Conservation (phyloP, 2,113 vertebrate genomes). For the Eubucco bourcierii region DNA sequence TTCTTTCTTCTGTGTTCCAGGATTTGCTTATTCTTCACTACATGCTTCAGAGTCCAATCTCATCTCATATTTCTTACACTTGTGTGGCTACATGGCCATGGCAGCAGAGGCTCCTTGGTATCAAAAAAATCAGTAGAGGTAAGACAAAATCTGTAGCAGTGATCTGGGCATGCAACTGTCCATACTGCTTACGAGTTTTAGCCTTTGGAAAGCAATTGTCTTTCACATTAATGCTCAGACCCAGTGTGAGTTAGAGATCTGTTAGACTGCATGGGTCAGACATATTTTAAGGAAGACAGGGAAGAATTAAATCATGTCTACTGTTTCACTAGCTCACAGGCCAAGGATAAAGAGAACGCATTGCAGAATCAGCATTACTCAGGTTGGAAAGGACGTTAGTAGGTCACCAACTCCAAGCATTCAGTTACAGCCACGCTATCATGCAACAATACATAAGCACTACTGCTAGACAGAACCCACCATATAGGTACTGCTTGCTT, state of each 20-base stretch:
- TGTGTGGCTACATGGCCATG: neutral
- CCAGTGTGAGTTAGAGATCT: neutral
- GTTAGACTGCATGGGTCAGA: neutral
- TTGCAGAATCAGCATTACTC: neutral
- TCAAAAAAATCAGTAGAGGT: rapidly evolving
- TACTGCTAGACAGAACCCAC: too few species aligned
- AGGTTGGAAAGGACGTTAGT: neutral
- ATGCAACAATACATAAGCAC: neutral
- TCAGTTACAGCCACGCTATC: neutral
- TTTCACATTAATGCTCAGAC: neutral
- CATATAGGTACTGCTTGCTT: rapidly evolving
- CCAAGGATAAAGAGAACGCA: neutral
- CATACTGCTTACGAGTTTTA: neutral
- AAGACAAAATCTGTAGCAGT: neutral
- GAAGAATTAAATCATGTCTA: neutral
- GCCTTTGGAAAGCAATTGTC: neutral
- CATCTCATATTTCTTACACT: neutral
- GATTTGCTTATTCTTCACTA: neutral
- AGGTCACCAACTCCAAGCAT: neutral
- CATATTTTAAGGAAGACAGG: neutral
- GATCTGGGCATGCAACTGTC: neutral
- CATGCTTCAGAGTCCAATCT: neutral
- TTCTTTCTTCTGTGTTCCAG: neutral
- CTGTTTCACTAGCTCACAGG: neutral
- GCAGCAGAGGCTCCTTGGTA: neutral